Evolutionary conservation across 2,888 invertebrate genomes (phyloP).

Genomic region (Vanessa cardui): DNA sequence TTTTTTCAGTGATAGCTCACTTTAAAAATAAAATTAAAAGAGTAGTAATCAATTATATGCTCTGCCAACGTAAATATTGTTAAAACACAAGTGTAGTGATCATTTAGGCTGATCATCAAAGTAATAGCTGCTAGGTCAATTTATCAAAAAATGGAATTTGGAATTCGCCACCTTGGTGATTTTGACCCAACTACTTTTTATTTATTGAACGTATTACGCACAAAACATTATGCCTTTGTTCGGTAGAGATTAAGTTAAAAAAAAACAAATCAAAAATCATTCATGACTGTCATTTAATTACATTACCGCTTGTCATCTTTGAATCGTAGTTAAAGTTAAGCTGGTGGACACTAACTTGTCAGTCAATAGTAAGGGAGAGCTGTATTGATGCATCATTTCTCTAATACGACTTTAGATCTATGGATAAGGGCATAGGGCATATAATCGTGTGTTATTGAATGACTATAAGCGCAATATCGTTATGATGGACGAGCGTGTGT

Average conservation of each 20-base stretch:
- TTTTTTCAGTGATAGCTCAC: no score
- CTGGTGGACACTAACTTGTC: constrained; percentile 29
- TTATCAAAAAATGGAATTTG: no score
- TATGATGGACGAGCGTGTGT: constrained; percentile 76
- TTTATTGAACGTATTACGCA: no score
- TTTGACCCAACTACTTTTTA: no score
- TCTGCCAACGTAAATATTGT: no score
- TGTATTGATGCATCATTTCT: background rate
- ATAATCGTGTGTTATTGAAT: constrained; percentile 41
- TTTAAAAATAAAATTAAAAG: no score
- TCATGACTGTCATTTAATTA: constrained; percentile 16
- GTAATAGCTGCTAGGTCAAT: no score
- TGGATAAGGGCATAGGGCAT: constrained; percentile 37
- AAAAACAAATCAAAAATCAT: constrained; percentile 6
- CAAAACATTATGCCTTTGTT: background rate
- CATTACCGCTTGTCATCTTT: constrained; percentile 28
- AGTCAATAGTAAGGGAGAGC: constrained; percentile 23
- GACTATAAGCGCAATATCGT: constrained; percentile 69
- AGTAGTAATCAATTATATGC: no score
- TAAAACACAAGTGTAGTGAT: no score
- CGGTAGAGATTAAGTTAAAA: background rate
- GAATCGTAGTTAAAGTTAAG: constrained; percentile 29
- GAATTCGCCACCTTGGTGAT: no score
- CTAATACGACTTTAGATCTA: constrained; percentile 25
- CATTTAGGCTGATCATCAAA: no score